Percentiles rank a stretch among this genome's conserved stretches.
These are phyloP conservation scores for Ophioninae sp. DNA, from an alignment of 2,888 invertebrate species.

Conservation along the genomic window DNA sequence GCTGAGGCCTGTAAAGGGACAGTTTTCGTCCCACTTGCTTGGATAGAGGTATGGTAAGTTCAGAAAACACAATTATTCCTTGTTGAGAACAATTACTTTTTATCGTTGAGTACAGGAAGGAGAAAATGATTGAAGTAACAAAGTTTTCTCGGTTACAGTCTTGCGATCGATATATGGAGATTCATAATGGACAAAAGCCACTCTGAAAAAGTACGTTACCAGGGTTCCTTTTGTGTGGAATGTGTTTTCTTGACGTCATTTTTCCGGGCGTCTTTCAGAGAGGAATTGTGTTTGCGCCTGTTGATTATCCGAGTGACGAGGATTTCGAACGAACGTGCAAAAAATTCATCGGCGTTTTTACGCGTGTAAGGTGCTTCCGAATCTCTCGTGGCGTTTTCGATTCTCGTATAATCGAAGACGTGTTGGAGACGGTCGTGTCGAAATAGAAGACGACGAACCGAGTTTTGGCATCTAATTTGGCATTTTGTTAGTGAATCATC, in stretches of 20 bases:
- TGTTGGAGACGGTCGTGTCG: neutral
- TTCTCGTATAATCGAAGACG: too few species aligned
- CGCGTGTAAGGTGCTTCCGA: neutral
- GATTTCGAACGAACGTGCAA: neutral
- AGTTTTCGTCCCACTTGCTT: neutral
- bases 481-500: neutral
- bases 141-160: slow-evolving; percentile 21
- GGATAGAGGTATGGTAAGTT: neutral
- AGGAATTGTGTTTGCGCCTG: neutral
- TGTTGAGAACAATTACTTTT: slow-evolving; percentile 14
- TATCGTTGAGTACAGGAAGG: neutral
- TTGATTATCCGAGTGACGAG: neutral
- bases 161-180: neutral
- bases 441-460: neutral
- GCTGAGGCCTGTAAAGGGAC: neutral
- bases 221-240: neutral
- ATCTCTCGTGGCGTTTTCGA: neutral
- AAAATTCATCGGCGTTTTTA: neutral
- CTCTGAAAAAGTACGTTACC: neutral
- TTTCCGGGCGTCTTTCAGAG: neutral
- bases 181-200: neutral
- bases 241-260: slow-evolving; percentile 12
- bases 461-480: neutral
- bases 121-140: slow-evolving; percentile 11
- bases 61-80: neutral